These are phyloP conservation scores for Daboia siamensis DNA, from an alignment of 2,113 vertebrate species.

Conservation along the genomic window DNA sequence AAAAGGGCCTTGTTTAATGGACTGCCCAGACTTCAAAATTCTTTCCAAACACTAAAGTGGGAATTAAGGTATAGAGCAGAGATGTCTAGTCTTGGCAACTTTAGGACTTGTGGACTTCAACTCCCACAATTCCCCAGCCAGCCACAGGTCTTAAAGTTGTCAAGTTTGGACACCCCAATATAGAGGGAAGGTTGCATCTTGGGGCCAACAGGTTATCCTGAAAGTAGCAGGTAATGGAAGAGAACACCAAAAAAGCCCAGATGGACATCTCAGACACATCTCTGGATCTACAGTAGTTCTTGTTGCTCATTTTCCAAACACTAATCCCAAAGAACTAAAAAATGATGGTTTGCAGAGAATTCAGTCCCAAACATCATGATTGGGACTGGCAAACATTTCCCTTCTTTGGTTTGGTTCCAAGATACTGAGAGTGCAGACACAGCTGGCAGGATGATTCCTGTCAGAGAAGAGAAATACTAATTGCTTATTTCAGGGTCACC, in stretches of 20 bases:
- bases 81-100: background rate
- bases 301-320: background rate
- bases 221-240: background rate
- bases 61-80: too few species aligned
- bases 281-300: background rate
- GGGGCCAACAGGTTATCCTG: background rate
- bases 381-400: background rate
- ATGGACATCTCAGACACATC: background rate
- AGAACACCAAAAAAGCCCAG: background rate
- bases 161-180: background rate
- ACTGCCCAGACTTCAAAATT: background rate
- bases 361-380: background rate
- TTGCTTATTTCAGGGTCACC: background rate
- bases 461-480: background rate
- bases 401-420: background rate
- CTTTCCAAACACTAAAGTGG: background rate
- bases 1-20: background rate
- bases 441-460: background rate
- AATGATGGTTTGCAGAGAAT: background rate
- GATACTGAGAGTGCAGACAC: background rate
- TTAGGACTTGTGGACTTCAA: background rate
- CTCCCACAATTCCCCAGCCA: background rate
- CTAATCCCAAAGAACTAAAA: background rate
- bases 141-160: background rate
- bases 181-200: background rate